Evolutionary conservation across 2,888 invertebrate species (phyloP).

Genomic region (Ormyrus pomaceus): DNA sequence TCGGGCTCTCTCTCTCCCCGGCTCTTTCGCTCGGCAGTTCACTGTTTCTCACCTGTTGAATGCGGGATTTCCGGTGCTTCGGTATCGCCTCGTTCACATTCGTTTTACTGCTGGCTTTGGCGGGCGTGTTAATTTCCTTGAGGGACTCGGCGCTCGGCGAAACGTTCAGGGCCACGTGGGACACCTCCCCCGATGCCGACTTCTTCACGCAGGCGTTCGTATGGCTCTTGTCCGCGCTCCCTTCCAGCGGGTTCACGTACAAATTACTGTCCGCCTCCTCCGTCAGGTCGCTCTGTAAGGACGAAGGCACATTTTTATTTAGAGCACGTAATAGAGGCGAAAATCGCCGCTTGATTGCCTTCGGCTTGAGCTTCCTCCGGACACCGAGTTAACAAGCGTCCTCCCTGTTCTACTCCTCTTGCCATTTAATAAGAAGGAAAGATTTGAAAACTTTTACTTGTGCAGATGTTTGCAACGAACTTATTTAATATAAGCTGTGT

Average conservation of each 20-base stretch:
- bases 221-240: constrained; percentile 59
- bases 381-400: constrained; percentile 4
- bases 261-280: constrained; percentile 88
- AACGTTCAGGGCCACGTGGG: constrained; percentile 75
- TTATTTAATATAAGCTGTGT: no score
- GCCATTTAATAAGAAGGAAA: background rate
- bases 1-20: background rate
- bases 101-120: constrained; percentile 75
- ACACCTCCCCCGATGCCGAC: constrained; percentile 87
- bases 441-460: constrained; percentile 23
- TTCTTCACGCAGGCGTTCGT: constrained; percentile 79
- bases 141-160: constrained; percentile 76
- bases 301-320: background rate
- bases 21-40: background rate
- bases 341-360: no score
- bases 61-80: constrained; percentile 90
- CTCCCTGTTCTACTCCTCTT: background rate
- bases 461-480: background rate
- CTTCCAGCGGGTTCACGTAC: constrained; percentile 89
- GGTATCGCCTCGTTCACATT: constrained; percentile 84
- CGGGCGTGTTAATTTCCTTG: constrained; percentile 76
- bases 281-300: constrained; percentile 80
- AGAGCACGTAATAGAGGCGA: no score
- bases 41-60: constrained; percentile 82
- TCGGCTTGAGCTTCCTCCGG: no score